Evolutionary conservation across 2,797 vertebrate genomes (phyloP).

Genomic region (Columba guinea): DNA sequence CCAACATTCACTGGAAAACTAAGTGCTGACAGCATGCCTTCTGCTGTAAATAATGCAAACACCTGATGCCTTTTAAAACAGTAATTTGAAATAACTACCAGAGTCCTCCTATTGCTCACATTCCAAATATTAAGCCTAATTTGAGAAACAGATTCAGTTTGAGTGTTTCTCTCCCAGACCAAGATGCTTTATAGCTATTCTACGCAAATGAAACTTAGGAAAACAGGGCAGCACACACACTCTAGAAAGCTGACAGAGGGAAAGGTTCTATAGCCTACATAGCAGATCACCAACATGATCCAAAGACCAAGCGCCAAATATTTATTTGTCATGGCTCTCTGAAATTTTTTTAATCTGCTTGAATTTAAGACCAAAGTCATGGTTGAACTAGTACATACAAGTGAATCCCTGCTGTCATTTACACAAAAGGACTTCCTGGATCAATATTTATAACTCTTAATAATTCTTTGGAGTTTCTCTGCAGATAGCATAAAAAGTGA

Average conservation of each 20-base stretch:
- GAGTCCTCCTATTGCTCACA: not conserved
- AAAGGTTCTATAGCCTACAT: not conserved
- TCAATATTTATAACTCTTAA: not conserved
- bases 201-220: not conserved
- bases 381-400: not conserved
- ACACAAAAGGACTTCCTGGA: not conserved
- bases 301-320: constrained; percentile 31
- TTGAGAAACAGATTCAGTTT: not conserved
- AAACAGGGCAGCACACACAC: not conserved
- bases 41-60: not conserved
- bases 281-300: not conserved
- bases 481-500: not conserved
- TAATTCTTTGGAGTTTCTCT: not conserved
- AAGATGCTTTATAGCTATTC: not conserved
- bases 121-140: not conserved
- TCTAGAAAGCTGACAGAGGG: not conserved
- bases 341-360: not conserved
- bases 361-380: not conserved
- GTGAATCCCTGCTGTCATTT: not conserved
- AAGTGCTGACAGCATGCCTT: not conserved
- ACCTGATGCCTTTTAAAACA: not conserved
- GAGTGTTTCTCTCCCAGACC: not conserved
- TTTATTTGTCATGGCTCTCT: not conserved
- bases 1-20: not conserved
- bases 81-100: not conserved